Evolutionary conservation across 2,888 invertebrate genomes (phyloP).

Genomic region (Cecidostiba fungosa): DNA sequence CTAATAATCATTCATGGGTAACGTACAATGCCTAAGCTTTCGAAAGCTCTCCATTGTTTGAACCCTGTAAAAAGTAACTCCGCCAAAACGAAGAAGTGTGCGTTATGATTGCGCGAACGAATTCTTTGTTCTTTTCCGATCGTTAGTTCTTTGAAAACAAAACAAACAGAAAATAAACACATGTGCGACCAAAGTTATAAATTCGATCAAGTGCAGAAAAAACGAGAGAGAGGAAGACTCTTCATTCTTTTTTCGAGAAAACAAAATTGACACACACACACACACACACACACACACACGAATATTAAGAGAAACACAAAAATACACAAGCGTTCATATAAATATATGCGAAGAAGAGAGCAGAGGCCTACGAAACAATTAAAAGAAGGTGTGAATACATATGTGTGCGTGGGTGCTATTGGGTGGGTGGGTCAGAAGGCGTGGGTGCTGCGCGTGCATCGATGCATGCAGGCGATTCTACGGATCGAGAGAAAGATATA

Average conservation of each 20-base stretch:
- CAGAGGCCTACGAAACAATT: constrained; percentile 59
- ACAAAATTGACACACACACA: constrained; percentile 25
- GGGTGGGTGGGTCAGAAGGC: not conserved
- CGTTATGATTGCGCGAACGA: constrained; percentile 8
- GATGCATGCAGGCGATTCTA: not conserved
- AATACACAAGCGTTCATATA: constrained; percentile 14
- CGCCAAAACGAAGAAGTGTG: constrained; percentile 56
- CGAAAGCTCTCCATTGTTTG: constrained; percentile 55
- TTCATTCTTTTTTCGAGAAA: constrained; percentile 42
- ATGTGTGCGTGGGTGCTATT: constrained; percentile 24
- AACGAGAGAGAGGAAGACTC: constrained; percentile 58
- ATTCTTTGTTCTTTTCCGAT: constrained; percentile 36
- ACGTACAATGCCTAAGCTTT: constrained; percentile 58
- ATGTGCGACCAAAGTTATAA: constrained; percentile 35
- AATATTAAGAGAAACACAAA: not conserved
- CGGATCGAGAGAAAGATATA: constrained; percentile 11
- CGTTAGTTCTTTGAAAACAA: constrained; percentile 24
- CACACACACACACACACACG: constrained; percentile 16
- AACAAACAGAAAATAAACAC: constrained; percentile 11
- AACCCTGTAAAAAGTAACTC: constrained; percentile 58
- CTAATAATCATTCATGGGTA: constrained; percentile 29
- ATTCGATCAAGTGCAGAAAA: constrained; percentile 31
- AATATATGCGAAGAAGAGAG: constrained; percentile 36
- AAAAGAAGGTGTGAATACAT: constrained; percentile 14
- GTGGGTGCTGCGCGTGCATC: not conserved